A percentile compares a stretch with the other conserved stretches of the same genome.
These are phyloP conservation scores for Xestia rhomboidea DNA, from an alignment of 2,888 invertebrate genomes.

Conservation along the genomic window DNA sequence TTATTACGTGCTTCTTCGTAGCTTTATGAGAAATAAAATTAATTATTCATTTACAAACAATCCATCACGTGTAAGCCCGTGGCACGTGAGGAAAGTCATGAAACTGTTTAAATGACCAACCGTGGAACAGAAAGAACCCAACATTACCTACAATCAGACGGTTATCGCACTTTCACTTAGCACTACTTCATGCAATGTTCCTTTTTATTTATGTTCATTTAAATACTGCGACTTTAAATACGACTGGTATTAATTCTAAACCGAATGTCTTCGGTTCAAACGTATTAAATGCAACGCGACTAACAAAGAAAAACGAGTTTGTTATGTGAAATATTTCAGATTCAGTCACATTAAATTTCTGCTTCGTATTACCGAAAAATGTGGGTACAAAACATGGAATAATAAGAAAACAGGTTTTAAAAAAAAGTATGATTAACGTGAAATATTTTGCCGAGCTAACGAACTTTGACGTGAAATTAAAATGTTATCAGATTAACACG, in stretches of 20 bases:
- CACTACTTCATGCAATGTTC: conserved; percentile 70
- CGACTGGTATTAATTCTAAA: conserved; percentile 59
- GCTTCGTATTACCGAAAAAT: conserved; percentile 48
- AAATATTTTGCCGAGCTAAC: conserved; percentile 63
- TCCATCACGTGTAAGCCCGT: conserved; percentile 62
- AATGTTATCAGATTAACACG: conserved; percentile 66
- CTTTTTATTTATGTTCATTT: conserved; percentile 67
- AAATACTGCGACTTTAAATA: conserved; percentile 62
- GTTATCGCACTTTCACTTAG: conserved; percentile 75
- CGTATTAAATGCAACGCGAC: conserved; percentile 57
- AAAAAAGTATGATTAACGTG: conserved; percentile 53
- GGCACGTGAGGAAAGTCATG: conserved; percentile 73
- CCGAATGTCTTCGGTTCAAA: conserved; percentile 60
- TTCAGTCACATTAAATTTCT: conserved; percentile 53
- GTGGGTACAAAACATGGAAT: conserved; percentile 43
- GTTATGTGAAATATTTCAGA: conserved; percentile 55
- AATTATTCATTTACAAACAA: conserved; percentile 70
- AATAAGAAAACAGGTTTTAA: conserved; percentile 31
- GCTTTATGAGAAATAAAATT: conserved; percentile 61
- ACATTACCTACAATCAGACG: conserved; percentile 63
- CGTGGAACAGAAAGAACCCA: conserved; percentile 61
- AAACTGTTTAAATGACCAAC: conserved; percentile 65
- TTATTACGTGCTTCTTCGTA: conserved; percentile 64
- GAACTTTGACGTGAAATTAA: conserved; percentile 68
- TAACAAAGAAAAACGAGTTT: conserved; percentile 56